Evolutionary conservation across 1,140 invertebrate species (phyloP), one percentile per base, ranked within the genome.

Genomic region (Chymomyza costata): DNA sequence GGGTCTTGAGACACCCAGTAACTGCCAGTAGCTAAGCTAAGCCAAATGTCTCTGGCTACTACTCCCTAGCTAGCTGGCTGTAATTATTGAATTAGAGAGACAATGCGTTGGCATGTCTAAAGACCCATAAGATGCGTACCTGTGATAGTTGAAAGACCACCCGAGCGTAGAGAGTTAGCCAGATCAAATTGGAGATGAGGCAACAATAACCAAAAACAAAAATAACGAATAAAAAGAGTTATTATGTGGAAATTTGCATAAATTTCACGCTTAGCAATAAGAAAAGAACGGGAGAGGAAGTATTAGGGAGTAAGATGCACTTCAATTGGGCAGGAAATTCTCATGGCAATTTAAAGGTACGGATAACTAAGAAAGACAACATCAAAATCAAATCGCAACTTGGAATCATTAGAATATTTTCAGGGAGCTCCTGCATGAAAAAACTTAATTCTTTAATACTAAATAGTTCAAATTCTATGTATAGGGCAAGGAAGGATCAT

Each of bases 81-180:
- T 76, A 82, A 82, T 82, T 82, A 82, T 71, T 82, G 68, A 82
- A 74, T 82, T 76, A 76, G 63, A 65, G n/a, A 76, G 62, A 78
- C 70, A 74, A 74, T 74, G 56, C 56, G 44, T 16, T 40, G 44
- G 21, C 30, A 25, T 18, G 11, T 44, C 34, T n/a, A 25, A 31
- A 40, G 49, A 57, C 45, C 32, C 34, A 40, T 39, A 50, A 76
- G 76, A 82, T 82, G 66, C 70, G 73, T 81, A 73, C 53, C 34
- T 63, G 66, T 63, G 66, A 65, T 76, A 65, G 63, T 49, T 43
- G 44, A 47, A 40, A 59, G 78, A 82, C 76, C 76, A 82, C 70
- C 65, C 54, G 69, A 65, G 76, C 76, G 66, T 66, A 25, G 50
- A 66, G 57, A 55, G n/a, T n/a, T n/a, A n/a, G n/a, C 50, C 44